Evolutionary conservation across 2,113 vertebrate genomes (phyloP).

Genomic region (Corythornis cristatus): DNA sequence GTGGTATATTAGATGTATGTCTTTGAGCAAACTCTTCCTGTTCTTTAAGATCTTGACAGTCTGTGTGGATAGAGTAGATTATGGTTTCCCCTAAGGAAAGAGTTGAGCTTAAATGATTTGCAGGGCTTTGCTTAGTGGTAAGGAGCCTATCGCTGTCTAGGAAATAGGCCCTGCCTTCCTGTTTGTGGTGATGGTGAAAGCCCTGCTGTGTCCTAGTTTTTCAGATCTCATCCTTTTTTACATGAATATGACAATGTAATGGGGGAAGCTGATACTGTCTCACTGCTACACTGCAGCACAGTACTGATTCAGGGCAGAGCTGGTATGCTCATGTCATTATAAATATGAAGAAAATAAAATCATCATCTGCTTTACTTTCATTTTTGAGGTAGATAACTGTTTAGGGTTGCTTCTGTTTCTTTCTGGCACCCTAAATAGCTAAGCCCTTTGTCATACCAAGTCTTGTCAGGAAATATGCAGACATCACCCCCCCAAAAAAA

Average conservation of each 20-base stretch:
- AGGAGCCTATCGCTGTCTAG: background rate
- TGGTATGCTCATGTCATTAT: rapidly evolving
- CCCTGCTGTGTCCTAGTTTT: background rate
- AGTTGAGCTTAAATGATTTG: background rate
- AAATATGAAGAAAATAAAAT: background rate
- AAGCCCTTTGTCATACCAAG: background rate
- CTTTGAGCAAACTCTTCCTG: background rate
- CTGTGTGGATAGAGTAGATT: background rate
- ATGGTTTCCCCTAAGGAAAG: background rate
- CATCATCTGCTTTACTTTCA: background rate
- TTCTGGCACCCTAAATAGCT: background rate
- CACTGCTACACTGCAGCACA: background rate
- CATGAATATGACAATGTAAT: background rate
- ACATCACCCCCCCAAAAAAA: background rate
- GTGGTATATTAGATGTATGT: rapidly evolving
- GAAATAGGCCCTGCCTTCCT: background rate
- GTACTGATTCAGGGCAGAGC: background rate
- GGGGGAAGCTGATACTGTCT: background rate
- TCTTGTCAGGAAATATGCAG: background rate
- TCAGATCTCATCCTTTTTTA: background rate
- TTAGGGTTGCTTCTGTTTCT: background rate
- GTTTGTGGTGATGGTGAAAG: background rate
- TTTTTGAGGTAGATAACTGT: background rate
- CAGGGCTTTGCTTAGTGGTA: background rate
- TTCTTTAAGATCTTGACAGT: background rate